These are phyloP conservation scores for Sebastes vulpes DNA, from an alignment of 2,797 vertebrate genomes.

Conservation along the genomic window DNA sequence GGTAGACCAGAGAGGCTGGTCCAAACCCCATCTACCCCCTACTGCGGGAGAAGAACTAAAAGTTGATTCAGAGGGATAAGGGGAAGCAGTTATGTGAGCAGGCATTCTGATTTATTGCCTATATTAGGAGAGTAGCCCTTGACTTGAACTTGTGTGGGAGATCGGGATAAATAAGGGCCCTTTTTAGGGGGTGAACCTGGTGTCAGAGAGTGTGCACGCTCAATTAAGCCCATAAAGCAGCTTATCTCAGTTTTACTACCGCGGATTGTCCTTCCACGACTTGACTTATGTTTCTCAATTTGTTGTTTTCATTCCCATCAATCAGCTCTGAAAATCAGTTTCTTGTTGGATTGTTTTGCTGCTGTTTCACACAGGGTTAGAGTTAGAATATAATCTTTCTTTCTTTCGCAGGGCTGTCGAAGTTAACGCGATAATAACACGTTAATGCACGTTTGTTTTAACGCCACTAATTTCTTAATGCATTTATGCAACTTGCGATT, in stretches of 20 bases:
- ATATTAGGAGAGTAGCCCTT: constrained; percentile 68
- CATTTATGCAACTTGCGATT: too few relatives aligned
- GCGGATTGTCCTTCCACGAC: not conserved
- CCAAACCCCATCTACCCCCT: constrained; percentile 3
- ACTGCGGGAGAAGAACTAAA: constrained; percentile 37
- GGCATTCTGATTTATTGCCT: constrained; percentile 77
- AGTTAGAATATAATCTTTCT: not conserved
- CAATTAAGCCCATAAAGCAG: constrained; percentile 70
- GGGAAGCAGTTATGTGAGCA: constrained; percentile 56
- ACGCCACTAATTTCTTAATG: too few relatives aligned
- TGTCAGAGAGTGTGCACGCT: constrained; percentile 63
- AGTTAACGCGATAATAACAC: not conserved
- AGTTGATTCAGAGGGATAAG: constrained; percentile 47
- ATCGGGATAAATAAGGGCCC: constrained; percentile 67
- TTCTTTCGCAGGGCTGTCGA: not conserved
- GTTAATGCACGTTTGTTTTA: too few relatives aligned
- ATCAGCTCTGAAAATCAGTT: not conserved
- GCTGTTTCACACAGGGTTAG: not conserved
- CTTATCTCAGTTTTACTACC: constrained; percentile 51
- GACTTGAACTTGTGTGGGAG: constrained; percentile 64
- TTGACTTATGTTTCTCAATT: not conserved
- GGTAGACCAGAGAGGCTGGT: constrained; percentile 4
- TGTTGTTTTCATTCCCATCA: not conserved
- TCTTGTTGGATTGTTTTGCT: not conserved
- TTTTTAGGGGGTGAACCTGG: constrained; percentile 44